phyloP scores from a whole-genome alignment of 2,888 invertebrate species.

The Blastobasis lacticolella region DNA sequence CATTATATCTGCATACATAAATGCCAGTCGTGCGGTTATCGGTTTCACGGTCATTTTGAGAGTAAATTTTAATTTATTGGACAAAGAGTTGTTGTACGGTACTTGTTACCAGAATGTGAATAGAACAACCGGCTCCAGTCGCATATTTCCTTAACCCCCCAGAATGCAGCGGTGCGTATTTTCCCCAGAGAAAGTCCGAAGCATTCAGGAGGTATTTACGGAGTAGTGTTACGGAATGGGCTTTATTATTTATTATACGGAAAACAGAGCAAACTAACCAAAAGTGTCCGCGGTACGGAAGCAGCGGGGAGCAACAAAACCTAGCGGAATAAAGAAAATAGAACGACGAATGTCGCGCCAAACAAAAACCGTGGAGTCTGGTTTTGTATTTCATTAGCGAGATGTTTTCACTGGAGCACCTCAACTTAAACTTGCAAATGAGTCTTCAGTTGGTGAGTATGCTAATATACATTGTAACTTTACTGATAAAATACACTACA shows the following conservation, averaged over 20 bases:
- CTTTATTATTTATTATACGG: conserved; percentile 70
- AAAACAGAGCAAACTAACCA: conserved; percentile 71
- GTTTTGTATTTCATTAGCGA: background rate
- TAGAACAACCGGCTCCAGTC: background rate
- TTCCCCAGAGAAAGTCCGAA: conserved; percentile 3
- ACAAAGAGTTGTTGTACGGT: background rate
- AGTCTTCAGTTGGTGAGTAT: no score
- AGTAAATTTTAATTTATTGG: conserved; percentile 2
- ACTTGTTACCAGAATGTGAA: background rate
- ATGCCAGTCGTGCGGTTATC: conserved; percentile 30
- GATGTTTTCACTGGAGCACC: background rate
- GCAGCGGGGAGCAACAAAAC: conserved; percentile 64
- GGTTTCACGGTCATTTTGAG: conserved; percentile 33
- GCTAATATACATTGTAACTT: no score
- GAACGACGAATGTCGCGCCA: conserved; percentile 52
- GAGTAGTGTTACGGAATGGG: conserved; percentile 25
- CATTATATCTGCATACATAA: conserved; percentile 52
- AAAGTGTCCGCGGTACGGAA: conserved; percentile 69
- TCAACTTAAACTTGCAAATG: no score
- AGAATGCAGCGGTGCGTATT: conserved; percentile 15
- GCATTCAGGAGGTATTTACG: conserved; percentile 7
- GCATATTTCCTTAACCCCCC: conserved; percentile 15
- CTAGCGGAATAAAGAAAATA: conserved; percentile 60
- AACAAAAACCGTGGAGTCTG: conserved; percentile 36
- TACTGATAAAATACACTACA: no score